phyloP scores from a whole-genome alignment of 2,113 vertebrate genomes.

The Corythornis madagascariensis region DNA sequence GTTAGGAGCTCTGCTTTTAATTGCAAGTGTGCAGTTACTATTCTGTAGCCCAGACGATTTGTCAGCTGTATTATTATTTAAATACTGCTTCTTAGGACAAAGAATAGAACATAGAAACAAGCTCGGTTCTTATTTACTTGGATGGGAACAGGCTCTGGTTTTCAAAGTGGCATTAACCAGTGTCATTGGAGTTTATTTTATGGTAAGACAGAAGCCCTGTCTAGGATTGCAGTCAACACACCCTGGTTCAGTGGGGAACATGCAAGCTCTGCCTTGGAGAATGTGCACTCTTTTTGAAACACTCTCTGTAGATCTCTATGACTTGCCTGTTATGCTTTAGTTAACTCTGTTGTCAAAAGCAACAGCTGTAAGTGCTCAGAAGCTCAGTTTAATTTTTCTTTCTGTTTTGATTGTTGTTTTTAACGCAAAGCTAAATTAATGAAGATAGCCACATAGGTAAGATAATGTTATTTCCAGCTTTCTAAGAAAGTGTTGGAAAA shows the following conservation, averaged over 20 bases:
- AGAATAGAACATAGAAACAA: not conserved
- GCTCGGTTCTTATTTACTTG: not conserved
- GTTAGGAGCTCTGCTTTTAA: not conserved
- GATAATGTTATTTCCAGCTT: slow-evolving; percentile 39
- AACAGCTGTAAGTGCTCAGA: not conserved
- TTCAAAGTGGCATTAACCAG: not conserved
- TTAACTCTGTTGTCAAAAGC: not conserved
- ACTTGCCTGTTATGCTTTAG: not conserved
- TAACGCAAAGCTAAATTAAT: slow-evolving; percentile 14
- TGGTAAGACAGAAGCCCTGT: not conserved
- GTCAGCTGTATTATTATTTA: not conserved
- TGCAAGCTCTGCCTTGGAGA: not conserved
- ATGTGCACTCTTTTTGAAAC: not conserved
- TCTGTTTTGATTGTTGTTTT: not conserved
- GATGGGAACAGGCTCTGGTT: not conserved
- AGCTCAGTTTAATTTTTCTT: not conserved
- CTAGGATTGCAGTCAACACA: not conserved
- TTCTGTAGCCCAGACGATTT: not conserved
- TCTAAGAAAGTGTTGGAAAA: slow-evolving; percentile 48
- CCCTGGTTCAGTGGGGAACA: not conserved
- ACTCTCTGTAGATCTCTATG: not conserved
- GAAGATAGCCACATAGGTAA: slow-evolving; percentile 3
- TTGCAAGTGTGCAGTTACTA: not conserved
- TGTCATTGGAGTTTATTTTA: not conserved
- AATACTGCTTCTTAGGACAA: not conserved